phyloP scores from a whole-genome alignment of 2,888 invertebrate genomes.

The Polyommatus icarus region DNA sequence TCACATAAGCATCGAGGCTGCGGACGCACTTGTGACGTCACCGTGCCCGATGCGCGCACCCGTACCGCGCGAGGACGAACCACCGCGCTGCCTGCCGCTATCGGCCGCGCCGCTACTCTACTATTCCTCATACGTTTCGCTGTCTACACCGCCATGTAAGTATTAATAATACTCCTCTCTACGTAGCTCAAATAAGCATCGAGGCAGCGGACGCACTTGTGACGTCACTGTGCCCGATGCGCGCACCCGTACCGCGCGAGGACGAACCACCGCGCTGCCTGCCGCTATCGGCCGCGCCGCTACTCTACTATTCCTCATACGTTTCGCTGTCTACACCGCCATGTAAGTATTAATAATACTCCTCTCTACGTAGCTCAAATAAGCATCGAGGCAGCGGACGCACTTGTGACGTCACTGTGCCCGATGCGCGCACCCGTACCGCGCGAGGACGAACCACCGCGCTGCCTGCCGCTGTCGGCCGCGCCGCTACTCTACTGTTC shows the following conservation, averaged over 20 bases:
- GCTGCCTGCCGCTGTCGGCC: conserved; percentile 55
- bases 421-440: conserved; percentile 45
- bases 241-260: conserved; percentile 42
- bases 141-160: conserved; percentile 17
- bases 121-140: conserved; percentile 52
- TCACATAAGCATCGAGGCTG: conserved; percentile 55
- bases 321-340: conserved; percentile 44
- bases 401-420: conserved; percentile 58
- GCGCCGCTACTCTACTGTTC: conserved; percentile 55
- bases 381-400: conserved; percentile 49
- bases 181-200: conserved; percentile 59
- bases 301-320: conserved; percentile 56
- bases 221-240: conserved; percentile 52
- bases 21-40: conserved; percentile 54
- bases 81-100: conserved; percentile 59
- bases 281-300: conserved; percentile 52
- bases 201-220: conserved; percentile 52
- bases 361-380: conserved; percentile 53
- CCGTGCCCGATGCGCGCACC: conserved; percentile 49
- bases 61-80: conserved; percentile 43
- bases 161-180: too few relatives aligned
- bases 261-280: conserved; percentile 53
- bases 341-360: not conserved
- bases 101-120: conserved; percentile 54
- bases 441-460: conserved; percentile 47